Percentiles rank a stretch among this genome's conserved stretches.
Evolutionary conservation across 2,113 vertebrate species (phyloP).

Genomic region (Cyanocitta stelleri): DNA sequence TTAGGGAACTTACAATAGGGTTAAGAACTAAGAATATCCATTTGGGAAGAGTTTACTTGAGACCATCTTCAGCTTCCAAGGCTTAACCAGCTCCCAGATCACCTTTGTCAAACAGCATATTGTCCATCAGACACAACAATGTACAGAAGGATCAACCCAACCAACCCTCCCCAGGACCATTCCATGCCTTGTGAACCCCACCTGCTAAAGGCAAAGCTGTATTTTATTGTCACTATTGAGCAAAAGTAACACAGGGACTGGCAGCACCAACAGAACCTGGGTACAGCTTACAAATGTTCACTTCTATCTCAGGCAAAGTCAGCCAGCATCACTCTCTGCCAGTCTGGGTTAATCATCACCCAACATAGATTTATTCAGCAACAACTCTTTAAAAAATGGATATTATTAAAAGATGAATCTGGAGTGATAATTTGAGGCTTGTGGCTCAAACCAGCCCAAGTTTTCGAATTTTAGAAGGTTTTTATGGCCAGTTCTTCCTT

Average conservation of each 20-base stretch:
- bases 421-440: not conserved
- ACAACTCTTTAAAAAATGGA: not conserved
- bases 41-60: constrained; percentile 5
- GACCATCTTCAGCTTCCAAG: not conserved
- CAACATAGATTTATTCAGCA: not conserved
- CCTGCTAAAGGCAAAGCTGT: not conserved
- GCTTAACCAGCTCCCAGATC: not conserved
- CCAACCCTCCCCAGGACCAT: not conserved
- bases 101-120: not conserved
- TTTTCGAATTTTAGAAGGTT: not conserved
- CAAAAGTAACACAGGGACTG: not conserved
- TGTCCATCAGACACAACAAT: not conserved
- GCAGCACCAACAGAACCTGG: not conserved
- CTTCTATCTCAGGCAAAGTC: not conserved
- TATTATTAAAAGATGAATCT: not conserved
- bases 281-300: not conserved
- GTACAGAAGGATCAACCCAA: not conserved
- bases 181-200: not conserved
- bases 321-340: not conserved
- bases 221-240: not conserved
- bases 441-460: not conserved
- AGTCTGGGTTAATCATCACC: not conserved
- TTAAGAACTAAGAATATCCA: not conserved
- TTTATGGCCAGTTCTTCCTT: not conserved
- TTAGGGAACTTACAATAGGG: not conserved